phyloP scores from a whole-genome alignment of 2,113 vertebrate species.

The Psittacus erithacus region DNA sequence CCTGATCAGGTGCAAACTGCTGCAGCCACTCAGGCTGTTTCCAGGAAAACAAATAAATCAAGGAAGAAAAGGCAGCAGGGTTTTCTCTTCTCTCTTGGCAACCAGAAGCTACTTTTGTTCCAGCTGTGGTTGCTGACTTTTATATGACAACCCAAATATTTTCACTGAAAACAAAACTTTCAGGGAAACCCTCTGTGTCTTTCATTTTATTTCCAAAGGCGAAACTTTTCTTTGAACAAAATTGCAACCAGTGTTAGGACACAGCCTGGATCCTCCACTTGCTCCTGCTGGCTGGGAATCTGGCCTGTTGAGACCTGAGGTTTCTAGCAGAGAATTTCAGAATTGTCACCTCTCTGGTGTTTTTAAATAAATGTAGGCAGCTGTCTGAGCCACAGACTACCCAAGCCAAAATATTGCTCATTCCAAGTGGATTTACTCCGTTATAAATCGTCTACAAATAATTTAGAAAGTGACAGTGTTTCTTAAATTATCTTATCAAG shows the following conservation, averaged over 20 bases:
- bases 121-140: slow-evolving; percentile 28
- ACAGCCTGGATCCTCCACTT: not conserved
- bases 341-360: not conserved
- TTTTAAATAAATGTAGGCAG: slow-evolving; percentile 42
- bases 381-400: not conserved
- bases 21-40: not conserved
- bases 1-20: not conserved
- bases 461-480: slow-evolving; percentile 34
- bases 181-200: not conserved
- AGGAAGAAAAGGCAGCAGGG: not conserved
- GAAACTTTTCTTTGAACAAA: not conserved
- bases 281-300: not conserved
- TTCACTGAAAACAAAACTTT: slow-evolving; percentile 27
- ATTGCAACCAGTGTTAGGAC: not conserved
- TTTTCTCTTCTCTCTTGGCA: not conserved
- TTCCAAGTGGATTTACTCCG: slow-evolving; percentile 46
- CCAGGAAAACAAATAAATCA: not conserved
- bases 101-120: not conserved
- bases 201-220: not conserved
- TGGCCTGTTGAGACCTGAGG: not conserved
- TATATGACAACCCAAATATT: slow-evolving; percentile 23
- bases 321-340: slow-evolving; percentile 8
- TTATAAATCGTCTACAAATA: slow-evolving; percentile 59
- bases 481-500: slow-evolving; percentile 65
- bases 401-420: slow-evolving; percentile 32